Evolutionary conservation across 2,888 invertebrate genomes (phyloP), one percentile per base, ranked within the genome.

Genomic region (Dryomyza anilis): DNA sequence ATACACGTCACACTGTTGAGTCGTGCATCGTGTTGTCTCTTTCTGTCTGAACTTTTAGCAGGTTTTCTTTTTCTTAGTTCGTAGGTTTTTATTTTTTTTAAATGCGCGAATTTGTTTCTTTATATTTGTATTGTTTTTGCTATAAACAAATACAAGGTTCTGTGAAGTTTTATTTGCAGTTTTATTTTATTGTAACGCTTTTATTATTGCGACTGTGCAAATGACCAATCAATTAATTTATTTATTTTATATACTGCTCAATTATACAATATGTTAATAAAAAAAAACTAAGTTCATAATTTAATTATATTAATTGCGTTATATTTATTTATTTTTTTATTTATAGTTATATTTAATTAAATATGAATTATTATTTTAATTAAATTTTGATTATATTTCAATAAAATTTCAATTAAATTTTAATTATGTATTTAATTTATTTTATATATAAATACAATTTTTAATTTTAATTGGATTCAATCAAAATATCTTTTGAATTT

Each of bases 81-180:
- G 45, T 19, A 19, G 4, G 48, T 50, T 50, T 21, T 12, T 27
- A 27, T 50, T 50, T 48, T 23, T 48, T 48, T 12, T 12, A 33
- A 33, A 7, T 8, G 43, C n/a, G 6, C 33, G 7, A 33, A 33
- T n/a, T n/a, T n/a, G 39, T 16, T 27, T n/a, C 27, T 25, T 53
- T 39, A 14, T 36, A 36, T 23, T 43, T 39, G 23, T 57, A 6
- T 43, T 25, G 43, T 52, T 52, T 14, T 25, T 27, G 27, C 27
- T 39, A 36, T 57, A 57, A 57, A 57, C 57, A 57, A 57, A 57
- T 27, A 57, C 57, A 57, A 57, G 57, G 57, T 57, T 57, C 36
- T 43, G 36, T 16, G 50, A 50, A 25, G 14, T 50, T 27, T 29
- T 27, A 14, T 21, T 48, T 14, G 14, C 10, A 21, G 21, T 21